phyloP scores from a whole-genome alignment of 2,113 vertebrate genomes.

The Psittacara wagleri region DNA sequence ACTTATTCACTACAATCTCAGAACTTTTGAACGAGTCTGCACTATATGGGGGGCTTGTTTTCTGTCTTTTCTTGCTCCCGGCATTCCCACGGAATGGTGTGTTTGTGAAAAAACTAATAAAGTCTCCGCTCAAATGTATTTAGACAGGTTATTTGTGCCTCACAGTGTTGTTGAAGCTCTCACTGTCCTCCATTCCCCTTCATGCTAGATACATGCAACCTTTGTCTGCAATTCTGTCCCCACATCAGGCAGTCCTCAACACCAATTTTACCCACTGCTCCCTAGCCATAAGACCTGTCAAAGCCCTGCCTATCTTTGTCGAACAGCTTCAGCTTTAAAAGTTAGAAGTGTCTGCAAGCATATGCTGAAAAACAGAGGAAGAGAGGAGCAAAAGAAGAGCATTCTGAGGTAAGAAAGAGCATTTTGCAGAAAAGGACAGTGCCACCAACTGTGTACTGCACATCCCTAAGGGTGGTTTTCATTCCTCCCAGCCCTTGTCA shows the following conservation, averaged over 20 bases:
- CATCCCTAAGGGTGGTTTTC: neutral
- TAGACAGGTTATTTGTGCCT: neutral
- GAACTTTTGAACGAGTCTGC: neutral
- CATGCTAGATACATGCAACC: rapidly evolving
- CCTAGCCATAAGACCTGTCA: neutral
- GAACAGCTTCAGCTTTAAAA: neutral
- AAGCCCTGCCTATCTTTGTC: neutral
- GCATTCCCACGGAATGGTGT: neutral
- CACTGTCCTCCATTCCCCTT: neutral
- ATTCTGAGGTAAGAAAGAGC: neutral
- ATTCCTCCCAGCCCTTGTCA: neutral
- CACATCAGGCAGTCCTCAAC: neutral
- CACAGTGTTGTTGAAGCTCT: neutral
- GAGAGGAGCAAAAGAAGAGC: neutral
- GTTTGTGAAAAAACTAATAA: neutral
- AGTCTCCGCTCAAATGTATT: neutral
- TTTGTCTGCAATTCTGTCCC: neutral
- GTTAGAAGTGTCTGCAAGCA: neutral
- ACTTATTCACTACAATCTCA: neutral
- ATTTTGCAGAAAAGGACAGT: neutral
- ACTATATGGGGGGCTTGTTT: neutral
- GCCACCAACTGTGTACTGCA: neutral
- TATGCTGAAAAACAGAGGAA: neutral
- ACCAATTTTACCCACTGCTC: neutral
- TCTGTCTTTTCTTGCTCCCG: neutral